These are phyloP conservation scores for Zelostemma sp. DNA, from an alignment of 1,140 invertebrate species.

Conservation along the genomic window DNA sequence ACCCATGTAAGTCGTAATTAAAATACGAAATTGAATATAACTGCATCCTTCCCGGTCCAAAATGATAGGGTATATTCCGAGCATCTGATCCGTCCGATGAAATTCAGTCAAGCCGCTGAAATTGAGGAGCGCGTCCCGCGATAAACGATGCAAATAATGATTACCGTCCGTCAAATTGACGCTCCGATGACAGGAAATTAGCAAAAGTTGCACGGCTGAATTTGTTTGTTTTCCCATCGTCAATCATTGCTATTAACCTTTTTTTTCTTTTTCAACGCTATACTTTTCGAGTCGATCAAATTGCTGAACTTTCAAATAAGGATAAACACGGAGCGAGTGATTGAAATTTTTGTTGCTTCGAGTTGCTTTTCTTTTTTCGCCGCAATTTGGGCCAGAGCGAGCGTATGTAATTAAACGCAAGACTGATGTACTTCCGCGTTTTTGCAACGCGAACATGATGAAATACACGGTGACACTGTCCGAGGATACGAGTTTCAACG, in stretches of 20 bases:
- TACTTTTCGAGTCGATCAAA: too few relatives aligned
- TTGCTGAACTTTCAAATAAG: too few relatives aligned
- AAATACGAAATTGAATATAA: slow-evolving; percentile 42
- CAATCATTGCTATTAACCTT: too few relatives aligned
- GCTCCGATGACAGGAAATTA: slow-evolving; percentile 11
- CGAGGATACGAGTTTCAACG: slow-evolving; percentile 35
- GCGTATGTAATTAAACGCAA: too few relatives aligned
- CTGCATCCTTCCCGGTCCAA: slow-evolving; percentile 16
- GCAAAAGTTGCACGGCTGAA: too few relatives aligned
- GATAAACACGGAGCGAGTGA: too few relatives aligned
- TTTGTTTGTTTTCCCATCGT: too few relatives aligned
- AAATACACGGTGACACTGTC: not conserved
- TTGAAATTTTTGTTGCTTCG: too few relatives aligned
- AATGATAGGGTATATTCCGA: slow-evolving; percentile 21
- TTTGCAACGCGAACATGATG: not conserved
- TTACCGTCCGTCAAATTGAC: slow-evolving; percentile 27
- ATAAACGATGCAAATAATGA: slow-evolving; percentile 38
- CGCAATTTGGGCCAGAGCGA: too few relatives aligned
- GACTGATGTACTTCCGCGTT: slow-evolving; percentile 1
- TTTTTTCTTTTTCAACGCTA: too few relatives aligned
- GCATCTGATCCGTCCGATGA: slow-evolving; percentile 20
- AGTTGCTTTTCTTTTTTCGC: too few relatives aligned
- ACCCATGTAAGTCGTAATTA: slow-evolving; percentile 35
- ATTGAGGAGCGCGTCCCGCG: slow-evolving; percentile 30
- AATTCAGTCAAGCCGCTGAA: slow-evolving; percentile 21